phyloP scores from a whole-genome alignment of 2,113 vertebrate species.

The Aythya baeri region DNA sequence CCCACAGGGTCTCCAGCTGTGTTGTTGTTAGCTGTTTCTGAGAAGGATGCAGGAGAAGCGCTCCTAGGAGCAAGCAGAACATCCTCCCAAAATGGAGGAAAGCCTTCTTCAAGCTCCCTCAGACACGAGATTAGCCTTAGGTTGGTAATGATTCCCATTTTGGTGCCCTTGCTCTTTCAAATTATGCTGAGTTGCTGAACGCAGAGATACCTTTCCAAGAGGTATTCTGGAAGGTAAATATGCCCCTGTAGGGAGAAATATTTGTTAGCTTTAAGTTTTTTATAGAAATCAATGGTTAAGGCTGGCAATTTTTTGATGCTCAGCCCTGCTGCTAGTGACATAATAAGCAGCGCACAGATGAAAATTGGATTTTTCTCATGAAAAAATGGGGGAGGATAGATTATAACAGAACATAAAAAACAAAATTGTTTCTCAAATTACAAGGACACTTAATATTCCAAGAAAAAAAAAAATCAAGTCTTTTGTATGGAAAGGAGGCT shows the following conservation, averaged over 20 bases:
- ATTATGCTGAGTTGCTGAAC: background rate
- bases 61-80: background rate
- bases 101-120: background rate
- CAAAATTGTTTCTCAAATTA: background rate
- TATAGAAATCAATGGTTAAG: background rate
- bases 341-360: background rate
- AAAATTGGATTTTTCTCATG: background rate
- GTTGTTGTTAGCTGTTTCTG: background rate
- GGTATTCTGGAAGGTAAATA: background rate
- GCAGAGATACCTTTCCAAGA: background rate
- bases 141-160: background rate
- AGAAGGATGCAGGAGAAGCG: background rate
- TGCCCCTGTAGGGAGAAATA: background rate
- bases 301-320: background rate
- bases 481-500: background rate
- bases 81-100: background rate
- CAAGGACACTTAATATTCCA: background rate
- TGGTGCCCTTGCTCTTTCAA: background rate
- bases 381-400: background rate
- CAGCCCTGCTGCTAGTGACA: background rate
- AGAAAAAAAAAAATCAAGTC: background rate
- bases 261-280: background rate
- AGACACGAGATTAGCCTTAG: background rate
- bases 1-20: background rate
- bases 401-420: background rate